Percentiles rank a stretch among this genome's conserved stretches.
These are phyloP conservation scores for Lithobates sylvaticus DNA, from an alignment of 2,797 vertebrate genomes.

Conservation along the genomic window DNA sequence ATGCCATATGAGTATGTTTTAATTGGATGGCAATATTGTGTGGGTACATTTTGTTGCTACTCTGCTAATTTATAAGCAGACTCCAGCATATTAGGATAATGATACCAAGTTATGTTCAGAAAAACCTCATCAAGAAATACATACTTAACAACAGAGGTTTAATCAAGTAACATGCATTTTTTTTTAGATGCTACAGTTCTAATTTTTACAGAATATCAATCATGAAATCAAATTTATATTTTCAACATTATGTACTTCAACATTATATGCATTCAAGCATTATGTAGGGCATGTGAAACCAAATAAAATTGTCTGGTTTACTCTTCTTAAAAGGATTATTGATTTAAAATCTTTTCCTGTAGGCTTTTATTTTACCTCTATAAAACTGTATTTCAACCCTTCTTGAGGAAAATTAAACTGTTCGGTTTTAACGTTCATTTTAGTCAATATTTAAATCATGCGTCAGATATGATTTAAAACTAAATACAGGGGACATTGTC, in stretches of 20 bases:
- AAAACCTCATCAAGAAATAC: conserved; percentile 15
- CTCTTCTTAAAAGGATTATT: conserved; percentile 8
- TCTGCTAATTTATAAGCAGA: conserved; percentile 34
- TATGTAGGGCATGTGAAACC: background rate
- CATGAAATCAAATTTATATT: background rate
- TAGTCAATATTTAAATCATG: background rate
- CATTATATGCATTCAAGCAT: background rate
- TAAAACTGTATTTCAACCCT: background rate
- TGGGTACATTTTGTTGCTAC: conserved; percentile 31
- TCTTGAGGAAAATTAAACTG: background rate
- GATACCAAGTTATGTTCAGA: conserved; percentile 7
- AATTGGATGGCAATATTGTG: conserved; percentile 27
- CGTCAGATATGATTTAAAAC: background rate
- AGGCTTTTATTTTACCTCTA: background rate
- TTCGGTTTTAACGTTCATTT: background rate
- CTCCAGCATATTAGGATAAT: conserved; percentile 25
- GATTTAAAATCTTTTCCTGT: background rate
- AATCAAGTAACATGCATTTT: background rate
- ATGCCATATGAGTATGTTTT: conserved; percentile 41
- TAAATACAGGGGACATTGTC: background rate
- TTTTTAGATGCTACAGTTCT: background rate
- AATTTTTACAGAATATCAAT: background rate
- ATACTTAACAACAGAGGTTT: background rate
- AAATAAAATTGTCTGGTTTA: conserved; percentile 8
- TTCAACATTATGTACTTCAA: background rate